Conservation (phyloP, 2,797 vertebrate species). For the Heteromormyrus szaboi region DNA sequence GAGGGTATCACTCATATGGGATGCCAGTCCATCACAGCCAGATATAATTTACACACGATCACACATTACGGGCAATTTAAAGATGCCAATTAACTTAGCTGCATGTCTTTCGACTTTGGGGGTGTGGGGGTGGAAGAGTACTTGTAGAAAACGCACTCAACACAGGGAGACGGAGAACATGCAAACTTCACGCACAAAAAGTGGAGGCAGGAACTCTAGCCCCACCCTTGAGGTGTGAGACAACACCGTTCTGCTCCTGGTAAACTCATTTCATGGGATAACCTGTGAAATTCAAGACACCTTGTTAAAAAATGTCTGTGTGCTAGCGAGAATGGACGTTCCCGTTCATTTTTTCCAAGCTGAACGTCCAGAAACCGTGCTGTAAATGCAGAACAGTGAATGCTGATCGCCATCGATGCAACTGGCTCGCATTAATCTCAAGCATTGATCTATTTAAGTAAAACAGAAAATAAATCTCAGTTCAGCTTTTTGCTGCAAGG, state of each 20-base stretch:
- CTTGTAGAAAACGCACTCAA: not conserved
- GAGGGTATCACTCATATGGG: not conserved
- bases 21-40: not conserved
- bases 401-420: not conserved
- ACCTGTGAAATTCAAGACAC: not conserved
- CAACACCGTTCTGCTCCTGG: not conserved
- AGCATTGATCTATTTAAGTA: not conserved
- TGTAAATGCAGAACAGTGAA: constrained; percentile 13
- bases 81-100: not conserved
- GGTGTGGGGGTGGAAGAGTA: not conserved
- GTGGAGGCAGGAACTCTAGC: not conserved
- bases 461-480: constrained; percentile 7
- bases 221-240: not conserved
- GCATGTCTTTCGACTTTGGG: not conserved
- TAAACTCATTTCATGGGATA: not conserved
- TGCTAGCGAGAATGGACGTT: not conserved
- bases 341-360: not conserved
- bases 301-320: constrained; percentile 1
- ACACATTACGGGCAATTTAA: not conserved
- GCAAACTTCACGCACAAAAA: not conserved
- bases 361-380: not conserved
- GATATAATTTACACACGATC: not conserved
- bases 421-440: not conserved
- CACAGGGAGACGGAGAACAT: not conserved
- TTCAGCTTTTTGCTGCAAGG: constrained; percentile 15